Percentiles rank a stretch among this genome's conserved stretches.
Conservation (phyloP, 2,797 vertebrate genomes). For the Syndactyla subalaris region DNA sequence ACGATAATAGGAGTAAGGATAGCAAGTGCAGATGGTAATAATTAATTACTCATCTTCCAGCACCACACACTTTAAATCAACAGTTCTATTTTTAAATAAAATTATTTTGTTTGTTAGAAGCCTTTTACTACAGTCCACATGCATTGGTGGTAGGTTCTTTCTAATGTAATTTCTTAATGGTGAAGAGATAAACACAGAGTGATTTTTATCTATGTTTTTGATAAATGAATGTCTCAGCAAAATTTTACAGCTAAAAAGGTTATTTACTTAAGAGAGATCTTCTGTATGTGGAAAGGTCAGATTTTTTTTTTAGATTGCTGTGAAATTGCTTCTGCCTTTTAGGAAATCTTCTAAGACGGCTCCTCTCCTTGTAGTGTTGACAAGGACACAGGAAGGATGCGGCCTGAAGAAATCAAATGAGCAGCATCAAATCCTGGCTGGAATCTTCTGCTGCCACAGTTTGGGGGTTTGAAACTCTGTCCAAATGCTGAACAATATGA, state of each 20-base stretch:
- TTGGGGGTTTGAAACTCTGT: constrained; percentile 75
- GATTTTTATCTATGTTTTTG: constrained; percentile 77
- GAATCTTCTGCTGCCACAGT: constrained; percentile 64
- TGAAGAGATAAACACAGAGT: constrained; percentile 66
- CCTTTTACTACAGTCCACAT: constrained; percentile 4
- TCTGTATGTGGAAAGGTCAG: constrained; percentile 86
- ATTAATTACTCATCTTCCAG: constrained; percentile 67
- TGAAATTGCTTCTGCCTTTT: constrained; percentile 91
- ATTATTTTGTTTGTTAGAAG: neutral
- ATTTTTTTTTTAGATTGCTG: constrained; percentile 79
- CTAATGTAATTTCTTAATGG: constrained; percentile 69
- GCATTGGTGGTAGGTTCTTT: constrained; percentile 5
- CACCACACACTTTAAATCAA: constrained; percentile 38
- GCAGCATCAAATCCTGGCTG: constrained; percentile 70
- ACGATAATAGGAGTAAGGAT: constrained; percentile 34
- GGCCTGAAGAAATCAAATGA: constrained; percentile 80
- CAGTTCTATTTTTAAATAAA: constrained; percentile 38
- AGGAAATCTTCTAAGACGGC: constrained; percentile 82
- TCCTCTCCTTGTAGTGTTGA: constrained; percentile 78
- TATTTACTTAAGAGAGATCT: constrained; percentile 90
- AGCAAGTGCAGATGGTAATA: constrained; percentile 52
- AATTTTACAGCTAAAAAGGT: constrained; percentile 84
- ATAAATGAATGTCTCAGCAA: constrained; percentile 78
- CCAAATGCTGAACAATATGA: constrained; percentile 73
- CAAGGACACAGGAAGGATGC: constrained; percentile 85